These are phyloP conservation scores for Thryonomys swinderianus DNA, from an alignment of 2,113 vertebrate genomes.

Conservation along the genomic window DNA sequence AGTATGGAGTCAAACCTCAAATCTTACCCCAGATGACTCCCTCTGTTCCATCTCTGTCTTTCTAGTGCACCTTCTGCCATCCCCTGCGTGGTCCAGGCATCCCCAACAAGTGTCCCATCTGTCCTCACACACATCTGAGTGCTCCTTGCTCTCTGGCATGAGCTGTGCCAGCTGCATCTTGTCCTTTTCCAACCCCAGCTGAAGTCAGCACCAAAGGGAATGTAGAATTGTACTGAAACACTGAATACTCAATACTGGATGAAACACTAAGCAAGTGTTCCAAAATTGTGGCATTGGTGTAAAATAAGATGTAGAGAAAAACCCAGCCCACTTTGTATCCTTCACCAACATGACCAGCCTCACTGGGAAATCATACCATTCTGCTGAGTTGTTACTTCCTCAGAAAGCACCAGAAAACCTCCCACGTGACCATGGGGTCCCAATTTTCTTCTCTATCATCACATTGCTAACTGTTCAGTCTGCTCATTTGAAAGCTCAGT, in stretches of 20 bases:
- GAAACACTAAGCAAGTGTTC: neutral
- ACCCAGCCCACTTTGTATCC: neutral
- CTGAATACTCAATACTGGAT: neutral
- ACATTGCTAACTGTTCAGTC: neutral
- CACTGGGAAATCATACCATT: neutral
- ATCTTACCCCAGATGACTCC: neutral
- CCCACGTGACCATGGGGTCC: neutral
- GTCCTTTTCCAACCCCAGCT: neutral
- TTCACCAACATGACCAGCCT: neutral
- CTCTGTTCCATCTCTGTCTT: neutral
- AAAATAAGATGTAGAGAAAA: neutral
- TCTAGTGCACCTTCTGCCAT: neutral
- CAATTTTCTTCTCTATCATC: neutral
- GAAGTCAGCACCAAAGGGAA: neutral
- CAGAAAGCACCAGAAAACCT: neutral
- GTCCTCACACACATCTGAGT: neutral
- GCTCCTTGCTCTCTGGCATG: neutral
- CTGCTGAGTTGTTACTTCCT: neutral
- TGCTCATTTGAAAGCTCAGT: neutral
- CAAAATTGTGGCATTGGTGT: neutral
- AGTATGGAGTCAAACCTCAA: neutral
- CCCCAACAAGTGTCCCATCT: neutral
- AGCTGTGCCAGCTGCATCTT: neutral
- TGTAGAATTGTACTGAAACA: neutral
- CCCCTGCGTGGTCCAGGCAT: accelerated